Evolutionary conservation across 2,113 vertebrate genomes (phyloP).

Genomic region (Trachemys scripta): DNA sequence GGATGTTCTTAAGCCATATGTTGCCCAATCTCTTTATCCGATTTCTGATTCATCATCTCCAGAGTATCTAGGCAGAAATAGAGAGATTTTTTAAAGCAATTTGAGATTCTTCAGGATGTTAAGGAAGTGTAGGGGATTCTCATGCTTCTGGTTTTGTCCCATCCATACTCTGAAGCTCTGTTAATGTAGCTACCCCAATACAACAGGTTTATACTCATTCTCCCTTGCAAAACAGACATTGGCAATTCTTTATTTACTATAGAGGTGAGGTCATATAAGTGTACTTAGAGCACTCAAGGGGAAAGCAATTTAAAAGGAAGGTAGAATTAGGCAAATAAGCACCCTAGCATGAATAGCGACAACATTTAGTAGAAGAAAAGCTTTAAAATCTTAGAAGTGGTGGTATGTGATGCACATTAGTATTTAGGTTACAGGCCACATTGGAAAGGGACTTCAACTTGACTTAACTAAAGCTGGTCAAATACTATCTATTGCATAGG

Average conservation of each 20-base stretch:
- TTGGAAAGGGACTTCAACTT: neutral
- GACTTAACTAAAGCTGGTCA: too few relatives aligned
- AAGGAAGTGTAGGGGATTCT: neutral
- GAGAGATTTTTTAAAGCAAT: neutral
- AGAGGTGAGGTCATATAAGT: neutral
- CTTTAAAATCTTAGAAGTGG: constrained; percentile 38
- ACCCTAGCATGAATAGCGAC: constrained; percentile 25
- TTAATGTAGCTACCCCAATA: neutral
- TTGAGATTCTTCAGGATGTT: neutral
- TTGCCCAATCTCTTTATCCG: neutral
- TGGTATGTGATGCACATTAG: constrained; percentile 2
- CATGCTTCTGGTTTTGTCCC: neutral
- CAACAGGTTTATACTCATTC: neutral
- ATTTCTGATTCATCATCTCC: neutral
- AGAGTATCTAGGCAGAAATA: neutral
- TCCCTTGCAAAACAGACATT: constrained; percentile 41
- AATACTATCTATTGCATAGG: too few relatives aligned
- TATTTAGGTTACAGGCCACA: neutral
- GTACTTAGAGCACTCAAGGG: constrained; percentile 39
- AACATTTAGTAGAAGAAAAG: constrained; percentile 42
- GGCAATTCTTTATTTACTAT: constrained; percentile 36
- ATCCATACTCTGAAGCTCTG: neutral
- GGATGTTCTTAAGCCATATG: neutral
- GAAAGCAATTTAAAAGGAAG: constrained; percentile 2
- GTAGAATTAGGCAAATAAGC: constrained; percentile 24